Base-by-base conservation (phyloP, 2,888 invertebrate genomes). In the Eudemis profundana region DNA sequence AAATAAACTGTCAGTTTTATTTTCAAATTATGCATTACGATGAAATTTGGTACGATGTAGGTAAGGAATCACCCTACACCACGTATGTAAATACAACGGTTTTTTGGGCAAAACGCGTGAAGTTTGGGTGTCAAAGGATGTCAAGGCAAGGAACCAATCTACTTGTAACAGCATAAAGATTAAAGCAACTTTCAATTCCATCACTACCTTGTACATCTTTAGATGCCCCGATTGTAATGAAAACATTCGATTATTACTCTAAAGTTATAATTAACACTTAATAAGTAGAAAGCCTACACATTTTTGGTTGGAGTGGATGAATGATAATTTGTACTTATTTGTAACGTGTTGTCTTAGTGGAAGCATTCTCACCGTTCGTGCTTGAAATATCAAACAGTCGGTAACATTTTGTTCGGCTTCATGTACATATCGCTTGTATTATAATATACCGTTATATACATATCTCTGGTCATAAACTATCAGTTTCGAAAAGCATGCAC, bases 391-490 rank as follows among this genome's bases (percentile, higher is more conserved):
- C 81, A 85, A 86, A 86, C 84, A 88, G 86, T 92, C 89, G 85
- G 90, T 89, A 87, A 90, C 87, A 89, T 88, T 89, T 89, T 89
- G 89, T 90, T 83, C 90, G 89, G 93, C 93, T 93, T 93, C 92
- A 90, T 93, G 93, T 93, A 93, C 92, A 93, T 92, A 93, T 91
- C 93, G 94, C 94, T 94, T 94, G 94, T 94, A 90, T 90, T 89
- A 86, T 91, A 91, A 81, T 86, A 84, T 87, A 81, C 85, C 83
- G 90, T 88, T 89, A 85, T 91, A 87, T 89, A 85, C 84, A 84
- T 85, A 87, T 86, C 81, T 89, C 83, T 90, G 87, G 85, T 89
- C 90, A 90, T 90, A 87, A 90, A 90, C 91, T 90, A 84, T 90
- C 89, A 89, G 85, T 91, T 90, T 90, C 89, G 87, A 91, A 90